Conservation (phyloP, 1,140 invertebrate species). For the Pentalonia nigronervosa region DNA sequence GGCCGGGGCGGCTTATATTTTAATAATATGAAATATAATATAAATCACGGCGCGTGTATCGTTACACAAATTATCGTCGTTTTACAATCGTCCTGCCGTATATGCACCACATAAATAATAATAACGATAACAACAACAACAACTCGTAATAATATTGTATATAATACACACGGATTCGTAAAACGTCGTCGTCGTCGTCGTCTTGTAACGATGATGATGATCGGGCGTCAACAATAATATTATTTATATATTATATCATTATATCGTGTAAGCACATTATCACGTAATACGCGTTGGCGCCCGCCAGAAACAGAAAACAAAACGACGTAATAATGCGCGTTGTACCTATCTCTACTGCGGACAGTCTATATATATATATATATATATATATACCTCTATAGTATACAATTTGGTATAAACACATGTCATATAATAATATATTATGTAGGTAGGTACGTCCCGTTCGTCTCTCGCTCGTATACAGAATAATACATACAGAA, state of each 20-base stretch:
- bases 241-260: background rate
- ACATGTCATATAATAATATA: background rate
- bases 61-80: background rate
- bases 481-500: background rate
- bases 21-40: background rate
- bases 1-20: background rate
- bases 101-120: background rate
- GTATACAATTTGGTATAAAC: too few species aligned
- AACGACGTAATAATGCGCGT: background rate
- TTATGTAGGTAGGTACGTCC: background rate
- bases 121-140: background rate
- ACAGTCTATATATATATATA: too few species aligned
- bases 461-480: background rate
- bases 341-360: background rate
- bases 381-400: too few species aligned
- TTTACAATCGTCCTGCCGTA: background rate
- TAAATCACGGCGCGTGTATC: background rate
- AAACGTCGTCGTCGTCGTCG: background rate
- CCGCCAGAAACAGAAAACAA: background rate
- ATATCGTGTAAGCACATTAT: background rate
- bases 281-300: slow-evolving; percentile 1
- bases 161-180: background rate
- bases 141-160: background rate
- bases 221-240: background rate
- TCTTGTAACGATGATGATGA: background rate